These are phyloP conservation scores for Chaetodon auriga DNA, from an alignment of 2,113 vertebrate species.

Conservation along the genomic window DNA sequence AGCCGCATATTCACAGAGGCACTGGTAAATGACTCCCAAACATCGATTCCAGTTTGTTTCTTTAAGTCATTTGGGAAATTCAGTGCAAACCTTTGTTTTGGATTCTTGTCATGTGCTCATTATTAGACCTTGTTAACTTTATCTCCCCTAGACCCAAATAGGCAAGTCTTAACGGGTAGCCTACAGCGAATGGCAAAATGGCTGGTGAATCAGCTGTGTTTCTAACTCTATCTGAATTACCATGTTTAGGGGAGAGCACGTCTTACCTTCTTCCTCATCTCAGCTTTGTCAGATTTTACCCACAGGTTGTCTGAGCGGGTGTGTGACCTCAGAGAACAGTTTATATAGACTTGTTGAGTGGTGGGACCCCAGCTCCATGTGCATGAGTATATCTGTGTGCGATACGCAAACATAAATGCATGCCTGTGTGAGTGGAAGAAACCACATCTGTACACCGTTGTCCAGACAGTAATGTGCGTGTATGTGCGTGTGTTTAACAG, in stretches of 20 bases:
- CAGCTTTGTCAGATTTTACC: neutral
- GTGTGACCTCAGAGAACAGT: slow-evolving; percentile 22
- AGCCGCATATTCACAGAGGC: slow-evolving; percentile 25
- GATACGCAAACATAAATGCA: slow-evolving; percentile 25
- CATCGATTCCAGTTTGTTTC: slow-evolving; percentile 31
- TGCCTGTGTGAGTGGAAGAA: slow-evolving; percentile 33
- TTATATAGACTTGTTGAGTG: slow-evolving; percentile 11
- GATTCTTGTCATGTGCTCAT: slow-evolving; percentile 5
- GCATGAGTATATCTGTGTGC: slow-evolving; percentile 21
- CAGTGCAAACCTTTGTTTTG: slow-evolving; percentile 30
- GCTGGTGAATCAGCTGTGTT: neutral
- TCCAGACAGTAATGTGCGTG: slow-evolving; percentile 15
- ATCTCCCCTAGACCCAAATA: neutral
- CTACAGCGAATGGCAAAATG: neutral
- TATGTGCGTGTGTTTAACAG: slow-evolving; percentile 52
- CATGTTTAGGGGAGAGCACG: neutral
- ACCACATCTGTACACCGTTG: slow-evolving; percentile 36
- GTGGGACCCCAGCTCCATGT: slow-evolving; percentile 1
- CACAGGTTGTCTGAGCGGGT: slow-evolving; percentile 13
- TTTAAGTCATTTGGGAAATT: slow-evolving; percentile 36
- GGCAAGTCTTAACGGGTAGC: neutral
- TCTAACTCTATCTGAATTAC: neutral
- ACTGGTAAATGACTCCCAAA: slow-evolving; percentile 33
- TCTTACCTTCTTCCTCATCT: neutral
- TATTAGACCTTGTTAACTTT: slow-evolving; percentile 21